Evolutionary conservation across 2,888 invertebrate genomes (phyloP).

Genomic region (Agrypnus murinus): DNA sequence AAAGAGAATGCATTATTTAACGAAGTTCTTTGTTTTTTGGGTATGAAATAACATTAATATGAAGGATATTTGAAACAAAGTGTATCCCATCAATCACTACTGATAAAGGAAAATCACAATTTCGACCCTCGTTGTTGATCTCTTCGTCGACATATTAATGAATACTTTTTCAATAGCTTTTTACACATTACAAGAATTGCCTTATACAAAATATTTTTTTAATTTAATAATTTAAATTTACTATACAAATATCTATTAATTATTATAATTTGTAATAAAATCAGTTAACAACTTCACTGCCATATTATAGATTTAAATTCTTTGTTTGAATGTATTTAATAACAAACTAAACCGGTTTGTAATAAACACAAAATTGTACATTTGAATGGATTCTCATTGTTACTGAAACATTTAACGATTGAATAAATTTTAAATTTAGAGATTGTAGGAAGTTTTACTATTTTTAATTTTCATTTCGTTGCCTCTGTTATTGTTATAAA

Average conservation of each 20-base stretch:
- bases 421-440: not conserved
- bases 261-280: not conserved
- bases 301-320: too few relatives aligned
- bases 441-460: too few relatives aligned
- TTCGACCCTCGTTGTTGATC: conserved; percentile 36
- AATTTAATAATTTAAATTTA: not conserved
- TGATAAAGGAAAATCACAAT: conserved; percentile 41
- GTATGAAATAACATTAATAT: conserved; percentile 36
- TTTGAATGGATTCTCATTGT: conserved; percentile 24
- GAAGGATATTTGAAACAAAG: conserved; percentile 34
- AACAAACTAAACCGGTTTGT: not conserved
- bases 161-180: conserved; percentile 8
- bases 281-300: not conserved
- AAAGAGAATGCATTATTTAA: conserved; percentile 33
- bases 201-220: not conserved
- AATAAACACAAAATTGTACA: conserved; percentile 18
- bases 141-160: conserved; percentile 37
- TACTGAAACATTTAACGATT: conserved; percentile 20
- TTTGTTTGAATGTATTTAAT: not conserved
- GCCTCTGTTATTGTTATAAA: too few relatives aligned
- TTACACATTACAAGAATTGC: not conserved
- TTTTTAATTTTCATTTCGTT: too few relatives aligned
- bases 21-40: conserved; percentile 28
- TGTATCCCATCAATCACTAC: conserved; percentile 43
- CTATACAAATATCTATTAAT: not conserved